phyloP scores from a whole-genome alignment of 2,888 invertebrate genomes.

The Eupithecia dodoneata region DNA sequence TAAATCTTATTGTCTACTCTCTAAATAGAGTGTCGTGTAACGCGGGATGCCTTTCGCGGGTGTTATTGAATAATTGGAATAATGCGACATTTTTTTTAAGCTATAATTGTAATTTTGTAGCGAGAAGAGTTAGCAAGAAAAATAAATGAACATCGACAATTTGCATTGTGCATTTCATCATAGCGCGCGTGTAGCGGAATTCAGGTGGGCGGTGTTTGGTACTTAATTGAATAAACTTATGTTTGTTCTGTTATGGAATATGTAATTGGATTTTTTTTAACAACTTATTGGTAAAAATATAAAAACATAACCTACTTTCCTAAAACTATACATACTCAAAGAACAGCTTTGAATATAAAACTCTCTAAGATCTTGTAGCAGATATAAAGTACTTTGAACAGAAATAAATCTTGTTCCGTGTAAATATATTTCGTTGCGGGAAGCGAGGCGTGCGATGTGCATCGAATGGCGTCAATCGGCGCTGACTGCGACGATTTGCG shows the following conservation, averaged over 20 bases:
- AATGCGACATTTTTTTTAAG: neutral
- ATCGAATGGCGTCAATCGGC: conserved; percentile 43
- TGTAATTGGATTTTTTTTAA: neutral
- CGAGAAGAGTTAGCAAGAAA: too few species aligned
- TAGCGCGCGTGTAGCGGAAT: too few species aligned
- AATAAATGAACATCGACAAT: too few species aligned
- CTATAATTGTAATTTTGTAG: neutral
- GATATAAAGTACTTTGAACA: conserved; percentile 25
- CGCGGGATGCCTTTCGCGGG: conserved; percentile 13
- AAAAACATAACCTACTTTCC: neutral
- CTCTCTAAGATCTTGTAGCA: conserved; percentile 8
- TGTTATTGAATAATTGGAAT: neutral
- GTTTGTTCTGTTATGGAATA: neutral
- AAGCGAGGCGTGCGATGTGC: conserved; percentile 44
- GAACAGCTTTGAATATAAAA: conserved; percentile 10
- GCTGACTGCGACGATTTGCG: conserved; percentile 46
- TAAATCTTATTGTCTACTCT: conserved; percentile 4
- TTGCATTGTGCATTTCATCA: too few species aligned
- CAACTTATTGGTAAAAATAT: neutral
- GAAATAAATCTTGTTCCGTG: conserved; percentile 49
- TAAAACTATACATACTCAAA: neutral
- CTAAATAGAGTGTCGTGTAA: conserved; percentile 23
- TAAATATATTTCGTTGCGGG: conserved; percentile 47
- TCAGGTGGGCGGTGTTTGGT: neutral
- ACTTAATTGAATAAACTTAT: neutral